Base-by-base conservation (phyloP, 2,888 invertebrate species). In the Notocelia uddmanniana region DNA sequence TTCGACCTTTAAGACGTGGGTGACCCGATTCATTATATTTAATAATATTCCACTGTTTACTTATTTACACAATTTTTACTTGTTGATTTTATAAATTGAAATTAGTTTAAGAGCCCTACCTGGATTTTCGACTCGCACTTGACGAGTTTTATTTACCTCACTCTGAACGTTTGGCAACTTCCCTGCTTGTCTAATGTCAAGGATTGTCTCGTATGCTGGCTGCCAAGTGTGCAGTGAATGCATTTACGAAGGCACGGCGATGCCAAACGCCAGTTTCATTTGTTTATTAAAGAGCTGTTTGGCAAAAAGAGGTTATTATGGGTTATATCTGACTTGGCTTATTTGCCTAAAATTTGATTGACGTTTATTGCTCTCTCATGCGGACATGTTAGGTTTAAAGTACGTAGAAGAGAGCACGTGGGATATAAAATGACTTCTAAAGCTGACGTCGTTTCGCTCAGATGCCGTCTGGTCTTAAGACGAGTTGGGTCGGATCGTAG, bases 131-230 rank as follows among this genome's bases (percentile, higher is more conserved):
- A 45, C n/a, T 45, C 15, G 8, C 45, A 8, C 45, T n/a, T 45
- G 45, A n/a, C 45, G n/a, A 45, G 45, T n/a, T 45, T 45, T 45
- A 45, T n/a, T 45, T 8, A 45, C 45, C 45, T 45, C 45, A 45
- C 45, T 45, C 13, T 13, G 13, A n/a, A 45, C 45, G 45, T n/a
- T 45, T 45, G 45, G 45, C 45, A 45, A 45, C 45, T 45, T n/a
- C 45, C 45, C n/a, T 45, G 45, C 34, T 37, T 54, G 50, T n/a
- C 54, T 63, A 59, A 55, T 13, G 52, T 19, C 13, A 11, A 54
- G 21, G 52, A 11, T 23, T 19, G 21, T 54, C 13, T 54, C 52
- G 19, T 52, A 19, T 21, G 21, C 21, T 15, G 19, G 52, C 45
- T 45, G 45, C 45, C 45, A 45, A 45, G 45, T 45, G 45, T 45